phyloP scores from a whole-genome alignment of 2,113 vertebrate species.

The Chloropsis hardwickii region DNA sequence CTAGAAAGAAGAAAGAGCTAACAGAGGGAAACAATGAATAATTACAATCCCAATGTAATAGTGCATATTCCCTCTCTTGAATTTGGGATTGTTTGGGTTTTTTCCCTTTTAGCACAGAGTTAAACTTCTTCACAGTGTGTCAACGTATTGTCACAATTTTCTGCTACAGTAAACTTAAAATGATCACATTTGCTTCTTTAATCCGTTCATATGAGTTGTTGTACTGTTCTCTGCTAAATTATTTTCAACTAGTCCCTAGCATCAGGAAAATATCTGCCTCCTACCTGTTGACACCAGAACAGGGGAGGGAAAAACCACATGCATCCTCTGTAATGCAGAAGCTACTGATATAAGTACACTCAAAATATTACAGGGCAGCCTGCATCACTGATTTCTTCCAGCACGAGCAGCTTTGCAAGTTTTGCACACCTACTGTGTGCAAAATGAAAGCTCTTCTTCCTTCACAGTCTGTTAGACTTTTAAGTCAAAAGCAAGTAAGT shows the following conservation, averaged over 20 bases:
- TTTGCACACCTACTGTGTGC: neutral
- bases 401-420: neutral
- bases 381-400: neutral
- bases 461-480: neutral
- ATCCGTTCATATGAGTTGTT: neutral
- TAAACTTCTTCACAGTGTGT: conserved; percentile 17
- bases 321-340: neutral
- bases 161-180: conserved; percentile 42
- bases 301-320: neutral
- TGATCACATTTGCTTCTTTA: conserved; percentile 38
- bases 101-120: neutral
- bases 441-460: conserved; percentile 6
- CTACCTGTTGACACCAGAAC: neutral
- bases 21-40: neutral
- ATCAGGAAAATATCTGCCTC: conserved; percentile 21
- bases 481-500: neutral
- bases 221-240: conserved; percentile 1
- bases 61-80: neutral
- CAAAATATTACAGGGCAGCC: neutral
- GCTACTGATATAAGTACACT: neutral
- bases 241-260: neutral
- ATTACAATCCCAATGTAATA: neutral
- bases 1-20: neutral
- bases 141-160: conserved; percentile 31
- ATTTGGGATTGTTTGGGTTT: neutral